phyloP scores from a whole-genome alignment of 1,140 invertebrate genomes.

The Drosophila pandora region DNA sequence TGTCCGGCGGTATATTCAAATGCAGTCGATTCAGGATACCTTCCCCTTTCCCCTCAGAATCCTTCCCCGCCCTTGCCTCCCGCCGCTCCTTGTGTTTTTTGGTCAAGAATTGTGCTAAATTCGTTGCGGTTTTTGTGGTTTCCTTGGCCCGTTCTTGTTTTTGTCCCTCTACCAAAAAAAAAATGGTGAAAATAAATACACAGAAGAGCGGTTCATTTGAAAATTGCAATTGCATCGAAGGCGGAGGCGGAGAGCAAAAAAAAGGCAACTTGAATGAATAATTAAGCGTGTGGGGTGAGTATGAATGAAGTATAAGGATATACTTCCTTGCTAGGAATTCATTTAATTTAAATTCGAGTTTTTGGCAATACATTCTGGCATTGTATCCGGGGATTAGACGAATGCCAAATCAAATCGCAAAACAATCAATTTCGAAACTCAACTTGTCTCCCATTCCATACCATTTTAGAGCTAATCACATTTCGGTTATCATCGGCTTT shows the following conservation, averaged over 20 bases:
- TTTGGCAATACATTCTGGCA: background rate
- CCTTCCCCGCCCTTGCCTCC: background rate
- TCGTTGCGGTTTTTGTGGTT: slow-evolving; percentile 72
- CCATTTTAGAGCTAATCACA: slow-evolving; percentile 52
- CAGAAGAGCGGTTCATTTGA: slow-evolving; percentile 55
- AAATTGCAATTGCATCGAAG: slow-evolving; percentile 44
- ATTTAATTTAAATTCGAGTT: background rate
- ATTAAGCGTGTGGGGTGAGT: slow-evolving; percentile 60
- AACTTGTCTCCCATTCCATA: background rate
- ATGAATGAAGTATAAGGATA: slow-evolving; percentile 40
- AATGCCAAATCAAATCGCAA: slow-evolving; percentile 18
- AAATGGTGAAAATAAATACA: slow-evolving; percentile 61
- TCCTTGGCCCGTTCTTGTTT: slow-evolving; percentile 62
- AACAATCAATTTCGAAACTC: slow-evolving; percentile 22
- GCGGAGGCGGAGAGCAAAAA: background rate
- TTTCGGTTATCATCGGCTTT: slow-evolving; percentile 54
- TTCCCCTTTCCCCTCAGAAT: background rate
- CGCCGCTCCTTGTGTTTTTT: slow-evolving; percentile 31
- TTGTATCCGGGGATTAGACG: slow-evolving; percentile 3
- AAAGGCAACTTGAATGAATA: slow-evolving; percentile 51
- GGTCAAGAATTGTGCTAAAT: slow-evolving; percentile 77
- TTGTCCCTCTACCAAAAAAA: slow-evolving; percentile 20
- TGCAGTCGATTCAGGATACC: slow-evolving; percentile 43
- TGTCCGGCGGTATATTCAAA: slow-evolving; percentile 55
- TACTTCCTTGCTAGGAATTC: background rate